phyloP scores from a whole-genome alignment of 2,888 invertebrate genomes.

The Cantharis rufa region DNA sequence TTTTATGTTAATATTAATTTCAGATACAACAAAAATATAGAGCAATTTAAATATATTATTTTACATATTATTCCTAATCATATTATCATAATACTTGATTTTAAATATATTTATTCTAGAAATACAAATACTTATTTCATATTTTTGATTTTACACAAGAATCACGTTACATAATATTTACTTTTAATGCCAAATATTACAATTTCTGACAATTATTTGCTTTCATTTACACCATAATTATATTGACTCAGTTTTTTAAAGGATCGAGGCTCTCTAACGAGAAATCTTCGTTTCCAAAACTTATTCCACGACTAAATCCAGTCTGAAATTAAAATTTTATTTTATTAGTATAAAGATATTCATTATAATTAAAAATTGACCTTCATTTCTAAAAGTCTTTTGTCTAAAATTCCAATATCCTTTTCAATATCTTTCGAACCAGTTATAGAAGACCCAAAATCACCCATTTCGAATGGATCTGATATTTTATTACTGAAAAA shows the following conservation, averaged over 20 bases:
- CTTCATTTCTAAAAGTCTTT: conserved; percentile 85
- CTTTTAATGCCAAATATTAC: conserved; percentile 2
- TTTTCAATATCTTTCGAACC: conserved; percentile 67
- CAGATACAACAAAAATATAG: conserved; percentile 29
- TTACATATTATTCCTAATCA: conserved; percentile 27
- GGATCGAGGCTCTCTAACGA: conserved; percentile 93
- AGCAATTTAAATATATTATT: conserved; percentile 32
- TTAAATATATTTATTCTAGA: conserved; percentile 18
- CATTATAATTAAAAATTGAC: conserved; percentile 55
- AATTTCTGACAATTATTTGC: conserved; percentile 8
- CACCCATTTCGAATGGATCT: conserved; percentile 87
- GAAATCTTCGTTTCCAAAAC: conserved; percentile 92
- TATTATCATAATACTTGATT: conserved; percentile 21
- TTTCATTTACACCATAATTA: conserved; percentile 7
- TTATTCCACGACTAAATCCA: conserved; percentile 85
- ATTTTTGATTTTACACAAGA: conserved; percentile 27
- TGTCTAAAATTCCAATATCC: conserved; percentile 80
- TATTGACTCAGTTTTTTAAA: conserved; percentile 66
- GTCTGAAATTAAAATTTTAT: conserved; percentile 65
- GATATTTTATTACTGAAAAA: conserved; percentile 55
- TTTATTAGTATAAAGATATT: conserved; percentile 4
- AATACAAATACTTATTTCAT: conserved; percentile 13
- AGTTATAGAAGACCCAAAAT: conserved; percentile 60
- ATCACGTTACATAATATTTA: conserved; percentile 27
- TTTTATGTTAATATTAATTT: conserved; percentile 31